Conservation (phyloP, 1,140 invertebrate genomes). For the Mamestra configurata region DNA sequence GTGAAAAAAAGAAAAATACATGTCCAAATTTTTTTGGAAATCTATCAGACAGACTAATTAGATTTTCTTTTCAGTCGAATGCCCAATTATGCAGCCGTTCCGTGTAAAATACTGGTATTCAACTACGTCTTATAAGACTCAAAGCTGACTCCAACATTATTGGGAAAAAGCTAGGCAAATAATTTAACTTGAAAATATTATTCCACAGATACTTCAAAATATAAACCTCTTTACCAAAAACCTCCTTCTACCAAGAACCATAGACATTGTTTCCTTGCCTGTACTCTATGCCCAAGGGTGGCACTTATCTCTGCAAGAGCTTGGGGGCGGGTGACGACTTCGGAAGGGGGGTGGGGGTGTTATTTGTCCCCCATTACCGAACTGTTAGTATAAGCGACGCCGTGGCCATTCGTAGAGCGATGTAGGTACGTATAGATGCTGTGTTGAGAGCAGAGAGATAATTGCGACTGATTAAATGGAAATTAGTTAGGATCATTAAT, state of each 20-base stretch:
- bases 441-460: neutral
- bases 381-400: conserved; percentile 57
- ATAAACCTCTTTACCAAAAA: neutral
- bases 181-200: too few species aligned
- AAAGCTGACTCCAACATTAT: too few species aligned
- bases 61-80: too few species aligned
- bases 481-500: neutral
- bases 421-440: conserved; percentile 7
- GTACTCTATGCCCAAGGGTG: conserved; percentile 48
- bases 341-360: conserved; percentile 32
- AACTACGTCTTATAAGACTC: too few species aligned
- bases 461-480: conserved; percentile 1
- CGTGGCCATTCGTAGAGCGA: neutral
- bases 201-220: too few species aligned
- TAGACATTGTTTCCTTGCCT: neutral
- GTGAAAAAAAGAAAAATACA: too few species aligned
- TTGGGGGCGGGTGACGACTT: neutral
- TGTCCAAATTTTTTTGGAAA: too few species aligned
- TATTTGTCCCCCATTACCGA: conserved; percentile 65
- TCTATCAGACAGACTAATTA: too few species aligned
- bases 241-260: neutral
- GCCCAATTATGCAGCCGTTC: too few species aligned
- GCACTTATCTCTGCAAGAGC: conserved; percentile 58
- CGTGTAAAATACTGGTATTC: too few species aligned
- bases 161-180: too few species aligned